Evolutionary conservation across 2,888 invertebrate species (phyloP).

Genomic region (Plagodis pulveraria): DNA sequence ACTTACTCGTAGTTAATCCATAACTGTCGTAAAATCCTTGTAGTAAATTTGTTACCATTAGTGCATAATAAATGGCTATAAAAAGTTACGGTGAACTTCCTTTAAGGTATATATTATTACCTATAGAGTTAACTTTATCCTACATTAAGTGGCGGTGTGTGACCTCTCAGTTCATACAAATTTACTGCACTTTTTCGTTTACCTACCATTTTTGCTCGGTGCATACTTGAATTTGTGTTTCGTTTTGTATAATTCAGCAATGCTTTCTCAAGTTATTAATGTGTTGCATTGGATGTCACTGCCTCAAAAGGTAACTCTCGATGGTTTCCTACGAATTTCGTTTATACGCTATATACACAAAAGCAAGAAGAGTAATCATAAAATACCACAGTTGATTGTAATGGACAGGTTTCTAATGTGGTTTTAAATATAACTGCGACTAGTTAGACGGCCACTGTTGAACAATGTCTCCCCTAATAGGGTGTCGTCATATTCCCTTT

Average conservation of each 20-base stretch:
- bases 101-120: not conserved
- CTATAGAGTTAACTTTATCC: slow-evolving; percentile 14
- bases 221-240: slow-evolving; percentile 7
- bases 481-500: no score
- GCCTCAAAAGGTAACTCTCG: slow-evolving; percentile 8
- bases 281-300: slow-evolving; percentile 17
- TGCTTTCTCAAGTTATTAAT: slow-evolving; percentile 12
- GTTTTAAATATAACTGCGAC: no score
- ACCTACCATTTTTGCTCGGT: not conserved
- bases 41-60: slow-evolving; percentile 1
- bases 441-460: no score
- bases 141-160: not conserved
- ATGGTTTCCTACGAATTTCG: no score
- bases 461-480: no score
- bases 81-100: slow-evolving; percentile 21
- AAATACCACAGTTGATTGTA: no score
- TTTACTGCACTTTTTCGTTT: slow-evolving; percentile 11
- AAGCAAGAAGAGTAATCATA: no score
- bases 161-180: slow-evolving; percentile 13
- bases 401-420: no score
- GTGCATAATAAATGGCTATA: slow-evolving; percentile 8
- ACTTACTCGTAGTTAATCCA: no score
- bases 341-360: no score
- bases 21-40: not conserved
- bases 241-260: slow-evolving; percentile 11